phyloP scores from a whole-genome alignment of 2,797 vertebrate species.

The Sebastes taczanowskii region DNA sequence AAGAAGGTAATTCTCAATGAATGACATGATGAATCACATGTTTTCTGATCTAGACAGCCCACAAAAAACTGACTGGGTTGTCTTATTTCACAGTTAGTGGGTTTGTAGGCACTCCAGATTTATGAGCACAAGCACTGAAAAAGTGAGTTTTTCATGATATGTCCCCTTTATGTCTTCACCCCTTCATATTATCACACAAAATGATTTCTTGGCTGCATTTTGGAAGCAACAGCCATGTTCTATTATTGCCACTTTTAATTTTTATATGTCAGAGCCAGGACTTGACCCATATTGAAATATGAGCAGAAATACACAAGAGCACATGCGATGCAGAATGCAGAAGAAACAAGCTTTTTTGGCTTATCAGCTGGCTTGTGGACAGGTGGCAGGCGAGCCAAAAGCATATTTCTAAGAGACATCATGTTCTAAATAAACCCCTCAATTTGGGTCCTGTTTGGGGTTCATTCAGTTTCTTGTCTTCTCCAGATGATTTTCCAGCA shows the following conservation, averaged over 20 bases:
- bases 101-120: neutral
- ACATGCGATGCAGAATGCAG: neutral
- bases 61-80: neutral
- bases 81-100: neutral
- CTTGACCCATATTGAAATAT: neutral
- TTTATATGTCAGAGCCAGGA: neutral
- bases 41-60: neutral
- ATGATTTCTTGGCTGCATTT: neutral
- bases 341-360: neutral
- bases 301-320: neutral
- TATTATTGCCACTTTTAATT: neutral
- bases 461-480: conserved; percentile 1
- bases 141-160: neutral
- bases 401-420: neutral
- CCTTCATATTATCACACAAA: neutral
- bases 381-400: neutral
- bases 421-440: neutral
- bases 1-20: neutral
- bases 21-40: neutral
- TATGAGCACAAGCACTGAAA: neutral
- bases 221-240: neutral
- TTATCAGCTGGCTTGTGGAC: conserved; percentile 3
- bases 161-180: neutral
- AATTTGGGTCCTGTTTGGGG: neutral
- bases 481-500: neutral